Evolutionary conservation across 2,888 invertebrate genomes (phyloP), one percentile per base, ranked within the genome.

Genomic region (Euplagia quadripunctaria): DNA sequence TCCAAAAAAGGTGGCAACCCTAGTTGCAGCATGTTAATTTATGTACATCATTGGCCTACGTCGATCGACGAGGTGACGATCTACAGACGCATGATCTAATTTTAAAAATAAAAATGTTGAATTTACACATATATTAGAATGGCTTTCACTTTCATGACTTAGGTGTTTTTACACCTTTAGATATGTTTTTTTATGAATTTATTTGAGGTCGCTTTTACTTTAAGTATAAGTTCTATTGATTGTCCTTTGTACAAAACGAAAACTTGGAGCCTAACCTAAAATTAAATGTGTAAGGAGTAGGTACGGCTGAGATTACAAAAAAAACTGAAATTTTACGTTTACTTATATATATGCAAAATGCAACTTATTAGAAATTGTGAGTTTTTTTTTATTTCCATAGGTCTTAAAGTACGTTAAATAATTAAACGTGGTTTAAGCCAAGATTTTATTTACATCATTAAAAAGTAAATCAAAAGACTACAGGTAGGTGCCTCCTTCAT

Each of bases 1-100:
- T n/a, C n/a, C n/a, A n/a, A n/a, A n/a, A n/a, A n/a, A n/a, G n/a
- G n/a, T n/a, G n/a, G n/a, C n/a, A n/a, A n/a, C n/a, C n/a, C n/a
- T n/a, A n/a, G 41, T 75, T 71, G 58, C 74, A 64, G 64, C 74
- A 75, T 51, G 68, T 41, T 74, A 72, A 64, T 69, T 68, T 69
- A 75, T 75, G 75, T 76, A 70, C n/a, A n/a, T 66, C 75, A 85
- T 80, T 84, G 77, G 72, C 58, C 58, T 58, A 20, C 20, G 20
- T 20, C 58, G 58, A 58, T 71, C 51, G 69, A 73, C 76, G 77
- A 75, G 77, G 79, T 79, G 77, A 84, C 79, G 81, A 78, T 79
- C 74, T 73, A 52, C 85, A 83, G 82, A 80, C 85, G 76, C 72
- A 78, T 78, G 69, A 81, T 77, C 67, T 77, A 75, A 79, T 81